Base-by-base conservation (phyloP, 2,797 vertebrate genomes). In the Okamejei kenojei region DNA sequence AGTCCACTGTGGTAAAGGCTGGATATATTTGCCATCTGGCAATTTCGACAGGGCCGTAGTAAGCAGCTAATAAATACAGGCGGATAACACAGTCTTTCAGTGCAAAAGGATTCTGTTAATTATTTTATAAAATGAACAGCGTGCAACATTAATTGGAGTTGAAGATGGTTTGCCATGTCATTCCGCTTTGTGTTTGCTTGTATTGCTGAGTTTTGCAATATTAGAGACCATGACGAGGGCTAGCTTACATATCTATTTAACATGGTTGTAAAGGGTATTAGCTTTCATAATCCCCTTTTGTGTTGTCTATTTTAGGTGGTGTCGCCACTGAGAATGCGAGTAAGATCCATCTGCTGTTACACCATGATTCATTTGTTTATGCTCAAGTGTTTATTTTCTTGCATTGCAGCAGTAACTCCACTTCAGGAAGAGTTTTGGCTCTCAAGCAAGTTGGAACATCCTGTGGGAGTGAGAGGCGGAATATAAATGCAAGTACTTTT, bases 181-280 rank as follows among this genome's bases (percentile, higher is more conserved):
- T 38, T 35, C 15, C 15, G n/a, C 5, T 11, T 61, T 68, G 63
- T 35, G 0, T 35, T 15, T 32, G n/a, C n/a, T 88, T 68, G 29
- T 15, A 65, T 63, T 86, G 61, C 61, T 65, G 84, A 35, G 63
- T 88, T 63, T 21, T 68, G n/a, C 21, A 29, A 19, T 15, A 35
- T 88, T 68, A n/a, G 61, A 68, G 61, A 19, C 5, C 19, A 88
- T 17, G 15, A 68, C 65, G 35, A 35, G n/a, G 29, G 73, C 90
- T 76, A 76, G 26, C 90, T 92, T 73, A 71, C 90, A 92, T 45
- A 92, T 92, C 35, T 73, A 74, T 91, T 91, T 65, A 58, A 92
- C 71, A 74, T 92, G 38, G 17, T 38, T 90, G 35, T n/a, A 76
- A 76, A 92, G 68, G 32, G 38, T 73, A 58, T 92, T 76, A 74